A percentile compares a stretch with the other conserved stretches of the same genome.
Evolutionary conservation across 2,797 vertebrate species (phyloP).

Genomic region (Enteromius thamalakanensis): DNA sequence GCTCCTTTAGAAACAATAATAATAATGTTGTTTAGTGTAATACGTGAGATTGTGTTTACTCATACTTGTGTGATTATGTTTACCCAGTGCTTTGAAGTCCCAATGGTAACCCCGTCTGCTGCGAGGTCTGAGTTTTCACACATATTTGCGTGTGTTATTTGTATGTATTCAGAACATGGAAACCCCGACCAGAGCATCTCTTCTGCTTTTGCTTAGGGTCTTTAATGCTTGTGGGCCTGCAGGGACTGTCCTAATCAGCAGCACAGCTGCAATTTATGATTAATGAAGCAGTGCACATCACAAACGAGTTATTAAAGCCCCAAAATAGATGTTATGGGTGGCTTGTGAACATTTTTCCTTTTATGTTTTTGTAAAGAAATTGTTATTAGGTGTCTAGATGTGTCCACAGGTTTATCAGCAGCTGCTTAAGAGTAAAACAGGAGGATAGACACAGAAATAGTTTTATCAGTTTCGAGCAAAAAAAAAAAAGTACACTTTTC

Average conservation of each 20-base stretch:
- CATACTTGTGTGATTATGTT: slow-evolving; percentile 1
- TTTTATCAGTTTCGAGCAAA: too few species aligned
- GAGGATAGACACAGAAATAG: neutral
- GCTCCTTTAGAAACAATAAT: slow-evolving; percentile 5
- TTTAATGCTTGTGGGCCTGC: slow-evolving; percentile 29
- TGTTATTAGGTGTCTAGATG: neutral
- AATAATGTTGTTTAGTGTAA: neutral
- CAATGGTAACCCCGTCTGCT: slow-evolving; percentile 56
- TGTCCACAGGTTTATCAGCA: neutral
- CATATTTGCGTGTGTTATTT: slow-evolving; percentile 42
- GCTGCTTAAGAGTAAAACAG: neutral
- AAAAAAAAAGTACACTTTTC: neutral
- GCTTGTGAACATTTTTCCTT: slow-evolving; percentile 15
- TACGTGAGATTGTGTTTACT: neutral
- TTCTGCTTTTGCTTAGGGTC: slow-evolving; percentile 55
- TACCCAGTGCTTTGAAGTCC: slow-evolving; percentile 36
- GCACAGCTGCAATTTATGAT: slow-evolving; percentile 54
- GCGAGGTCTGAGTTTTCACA: slow-evolving; percentile 53
- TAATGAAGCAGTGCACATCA: slow-evolving; percentile 50
- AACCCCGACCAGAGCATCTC: slow-evolving; percentile 41
- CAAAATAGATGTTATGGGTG: slow-evolving; percentile 49
- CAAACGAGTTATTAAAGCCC: slow-evolving; percentile 50
- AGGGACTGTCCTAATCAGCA: slow-evolving; percentile 41
- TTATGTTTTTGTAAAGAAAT: slow-evolving; percentile 22
- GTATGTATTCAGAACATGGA: slow-evolving; percentile 55